Conservation (phyloP, 2,113 vertebrate genomes). For the Tragelaphus imberbis region DNA sequence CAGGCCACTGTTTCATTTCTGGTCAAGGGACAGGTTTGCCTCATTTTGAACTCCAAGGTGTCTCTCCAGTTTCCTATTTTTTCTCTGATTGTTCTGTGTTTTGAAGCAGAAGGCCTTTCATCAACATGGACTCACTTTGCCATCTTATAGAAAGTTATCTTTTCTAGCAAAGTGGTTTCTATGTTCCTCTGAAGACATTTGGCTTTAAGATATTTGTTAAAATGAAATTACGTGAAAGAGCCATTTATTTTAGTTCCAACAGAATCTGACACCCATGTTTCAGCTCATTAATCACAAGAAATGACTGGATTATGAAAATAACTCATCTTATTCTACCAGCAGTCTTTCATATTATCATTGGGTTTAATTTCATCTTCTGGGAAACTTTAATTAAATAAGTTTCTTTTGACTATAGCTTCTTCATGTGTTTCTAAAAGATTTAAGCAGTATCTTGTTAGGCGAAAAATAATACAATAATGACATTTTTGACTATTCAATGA, state of each 20-base stretch:
- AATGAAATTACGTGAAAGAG: constrained; percentile 25
- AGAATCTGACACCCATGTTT: not conserved
- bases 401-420: not conserved
- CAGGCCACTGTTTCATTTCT: not conserved
- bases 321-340: not conserved
- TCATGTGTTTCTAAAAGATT: not conserved
- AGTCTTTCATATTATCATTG: not conserved
- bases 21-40: not conserved
- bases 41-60: not conserved
- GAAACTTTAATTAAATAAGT: constrained; percentile 8
- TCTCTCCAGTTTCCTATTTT: not conserved
- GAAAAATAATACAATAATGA: not conserved
- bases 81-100: not conserved
- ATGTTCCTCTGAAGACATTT: not conserved
- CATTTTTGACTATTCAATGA: not conserved
- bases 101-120: not conserved
- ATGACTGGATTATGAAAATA: constrained; percentile 34
- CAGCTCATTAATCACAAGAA: constrained; percentile 35
- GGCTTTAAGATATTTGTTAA: constrained; percentile 28
- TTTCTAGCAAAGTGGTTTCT: constrained; percentile 15
- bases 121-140: not conserved
- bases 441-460: not conserved
- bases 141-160: not conserved
- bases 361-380: constrained; percentile 36
- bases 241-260: constrained; percentile 33